Evolutionary conservation across 2,797 vertebrate species (phyloP).

Genomic region (Manis javanica): DNA sequence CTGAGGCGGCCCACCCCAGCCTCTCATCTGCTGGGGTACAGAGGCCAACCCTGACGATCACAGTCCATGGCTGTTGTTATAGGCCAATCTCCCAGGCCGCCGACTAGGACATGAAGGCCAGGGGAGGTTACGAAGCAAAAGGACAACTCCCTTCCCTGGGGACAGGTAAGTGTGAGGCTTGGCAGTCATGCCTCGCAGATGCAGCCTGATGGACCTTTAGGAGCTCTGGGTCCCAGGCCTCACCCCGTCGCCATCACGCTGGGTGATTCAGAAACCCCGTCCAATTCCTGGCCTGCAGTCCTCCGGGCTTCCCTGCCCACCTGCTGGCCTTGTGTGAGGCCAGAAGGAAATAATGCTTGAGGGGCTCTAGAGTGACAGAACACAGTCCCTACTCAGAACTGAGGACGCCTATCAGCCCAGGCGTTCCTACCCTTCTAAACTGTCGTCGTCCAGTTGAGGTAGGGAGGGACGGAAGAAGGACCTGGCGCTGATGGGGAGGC

Average conservation of each 20-base stretch:
- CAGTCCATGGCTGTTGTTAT: fast-evolving
- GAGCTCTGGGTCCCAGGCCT: not conserved
- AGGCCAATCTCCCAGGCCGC: too few species aligned
- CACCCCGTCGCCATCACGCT: fast-evolving
- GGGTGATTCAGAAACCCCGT: too few species aligned
- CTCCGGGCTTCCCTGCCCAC: not conserved
- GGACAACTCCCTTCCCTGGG: not conserved
- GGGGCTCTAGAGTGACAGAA: not conserved
- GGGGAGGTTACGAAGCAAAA: not conserved
- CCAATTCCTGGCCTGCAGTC: not conserved
- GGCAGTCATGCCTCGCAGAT: not conserved
- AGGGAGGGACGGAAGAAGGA: not conserved
- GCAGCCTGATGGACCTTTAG: fast-evolving
- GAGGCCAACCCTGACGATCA: not conserved
- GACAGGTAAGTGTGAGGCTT: not conserved
- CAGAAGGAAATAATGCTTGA: fast-evolving
- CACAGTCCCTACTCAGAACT: not conserved
- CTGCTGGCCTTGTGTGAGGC: not conserved
- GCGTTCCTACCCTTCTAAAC: not conserved
- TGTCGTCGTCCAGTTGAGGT: not conserved
- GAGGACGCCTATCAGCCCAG: not conserved
- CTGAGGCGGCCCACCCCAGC: fast-evolving
- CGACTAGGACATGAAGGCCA: not conserved
- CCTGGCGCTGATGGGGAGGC: fast-evolving
- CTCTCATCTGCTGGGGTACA: too few species aligned